Evolutionary conservation across 2,888 invertebrate genomes (phyloP).

Genomic region (Oegoconia quadripuncta): DNA sequence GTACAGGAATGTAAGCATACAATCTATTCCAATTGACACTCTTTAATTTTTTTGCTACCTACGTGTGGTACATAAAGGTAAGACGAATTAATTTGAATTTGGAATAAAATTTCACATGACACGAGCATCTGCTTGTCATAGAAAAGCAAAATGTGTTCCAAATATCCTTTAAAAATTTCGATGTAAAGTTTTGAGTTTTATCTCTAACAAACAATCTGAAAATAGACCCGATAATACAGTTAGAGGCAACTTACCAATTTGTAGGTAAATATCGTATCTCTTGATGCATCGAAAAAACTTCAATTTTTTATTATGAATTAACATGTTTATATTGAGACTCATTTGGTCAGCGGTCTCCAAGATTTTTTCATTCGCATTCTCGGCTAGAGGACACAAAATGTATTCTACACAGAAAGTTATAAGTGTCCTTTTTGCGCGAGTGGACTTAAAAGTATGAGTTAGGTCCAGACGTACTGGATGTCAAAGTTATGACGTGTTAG

Average conservation of each 20-base stretch:
- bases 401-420: slow-evolving; percentile 21
- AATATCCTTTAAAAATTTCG: too few relatives aligned
- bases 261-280: slow-evolving; percentile 58
- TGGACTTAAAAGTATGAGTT: slow-evolving; percentile 36
- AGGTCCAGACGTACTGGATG: slow-evolving; percentile 69
- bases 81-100: too few relatives aligned
- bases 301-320: slow-evolving; percentile 74
- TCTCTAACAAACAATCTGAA: slow-evolving; percentile 45
- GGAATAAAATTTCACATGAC: too few relatives aligned
- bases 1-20: too few relatives aligned
- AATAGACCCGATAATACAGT: slow-evolving; percentile 48
- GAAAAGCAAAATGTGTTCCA: too few relatives aligned
- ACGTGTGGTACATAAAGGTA: too few relatives aligned
- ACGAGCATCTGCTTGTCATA: too few relatives aligned
- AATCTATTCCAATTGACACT: too few relatives aligned
- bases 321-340: slow-evolving; percentile 74
- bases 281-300: slow-evolving; percentile 50
- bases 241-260: slow-evolving; percentile 58
- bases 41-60: too few relatives aligned
- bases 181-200: slow-evolving; percentile 21
- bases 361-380: slow-evolving; percentile 51
- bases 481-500: slow-evolving; percentile 80
- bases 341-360: slow-evolving; percentile 59
- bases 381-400: slow-evolving; percentile 19
- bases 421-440: slow-evolving; percentile 27